Base-by-base conservation (phyloP, 2,113 vertebrate genomes). In the Misgurnus anguillicaudatus region DNA sequence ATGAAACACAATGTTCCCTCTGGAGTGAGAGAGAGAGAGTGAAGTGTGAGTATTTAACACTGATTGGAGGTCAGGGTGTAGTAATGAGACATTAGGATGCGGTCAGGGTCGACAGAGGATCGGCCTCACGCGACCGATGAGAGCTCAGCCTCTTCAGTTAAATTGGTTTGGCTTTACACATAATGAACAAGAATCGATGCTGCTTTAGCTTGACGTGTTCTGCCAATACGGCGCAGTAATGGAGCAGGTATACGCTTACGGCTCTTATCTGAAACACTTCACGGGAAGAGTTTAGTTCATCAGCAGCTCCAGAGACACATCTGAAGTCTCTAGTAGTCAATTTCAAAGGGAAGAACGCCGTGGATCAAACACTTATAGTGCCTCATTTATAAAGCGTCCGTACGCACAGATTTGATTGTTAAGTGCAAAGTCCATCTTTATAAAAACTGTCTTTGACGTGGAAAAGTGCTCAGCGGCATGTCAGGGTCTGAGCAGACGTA, bases 111-210 rank as follows among this genome's bases (percentile, higher is more conserved):
- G 3, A 55, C 3, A 13, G 17, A 55, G 71, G 76, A 38, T 42
- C 31, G 48, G 38, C 60, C 51, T 11, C 62, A 63, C 19, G 19
- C 57, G 6, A 42, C 76, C 74, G 60, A 79, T 65, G 92, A 93
- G 92, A 92, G 91, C 92, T 89, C 90, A 91, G 87, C 88, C 91
- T 93, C 91, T 95, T 93, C 90, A 91, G 92, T 93, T 92, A 93
- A 94, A 95, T 94, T 93, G 91, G 90, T 93, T 94, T 94, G 93
- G 91, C 93, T 94, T 90, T 94, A 94, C 91, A 92, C 91, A 93
- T 93, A 92, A 95, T 94, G 92, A 91, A 91, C 93, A 85, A 81
- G 89, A 91, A 95, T 95, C 93, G 91, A 94, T 94, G 93, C 92
- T 88, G 90, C 93, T 95, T 94, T 94, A 93, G 90, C 90, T 88